These are phyloP conservation scores for Linepithema humile DNA, from an alignment of 1,140 invertebrate genomes.

Conservation along the genomic window DNA sequence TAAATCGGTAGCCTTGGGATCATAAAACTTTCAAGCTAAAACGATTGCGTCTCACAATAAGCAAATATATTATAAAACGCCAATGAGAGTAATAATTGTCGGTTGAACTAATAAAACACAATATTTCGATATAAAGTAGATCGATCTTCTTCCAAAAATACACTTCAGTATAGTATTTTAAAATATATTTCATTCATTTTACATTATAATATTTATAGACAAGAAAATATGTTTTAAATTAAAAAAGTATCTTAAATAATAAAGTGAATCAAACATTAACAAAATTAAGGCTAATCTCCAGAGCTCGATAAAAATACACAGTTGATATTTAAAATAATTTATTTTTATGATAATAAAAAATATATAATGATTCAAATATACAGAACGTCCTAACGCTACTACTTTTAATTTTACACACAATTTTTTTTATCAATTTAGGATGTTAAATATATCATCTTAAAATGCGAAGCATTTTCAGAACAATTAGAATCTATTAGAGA, in stretches of 20 bases:
- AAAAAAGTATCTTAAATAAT: neutral
- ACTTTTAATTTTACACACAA: neutral
- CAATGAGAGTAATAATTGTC: neutral
- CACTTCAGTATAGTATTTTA: neutral
- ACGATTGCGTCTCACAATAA: neutral
- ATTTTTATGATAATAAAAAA: neutral
- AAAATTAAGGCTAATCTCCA: neutral
- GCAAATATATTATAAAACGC: neutral
- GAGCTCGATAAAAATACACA: neutral
- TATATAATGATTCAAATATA: neutral
- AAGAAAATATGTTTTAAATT: neutral
- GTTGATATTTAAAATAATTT: neutral
- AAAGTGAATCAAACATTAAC: neutral
- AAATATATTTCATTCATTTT: too few species aligned
- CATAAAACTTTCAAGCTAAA: slow-evolving; percentile 2
- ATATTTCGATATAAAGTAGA: neutral
- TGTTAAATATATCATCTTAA: neutral
- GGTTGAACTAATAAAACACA: neutral
- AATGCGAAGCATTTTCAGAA: neutral
- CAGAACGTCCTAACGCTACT: too few species aligned
- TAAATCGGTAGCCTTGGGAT: slow-evolving; percentile 3
- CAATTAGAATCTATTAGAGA: neutral
- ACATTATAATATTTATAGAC: too few species aligned
- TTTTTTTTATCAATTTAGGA: neutral
- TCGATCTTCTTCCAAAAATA: neutral